These are phyloP conservation scores for Spodoptera exigua DNA, from an alignment of 2,888 invertebrate genomes.

Conservation along the genomic window DNA sequence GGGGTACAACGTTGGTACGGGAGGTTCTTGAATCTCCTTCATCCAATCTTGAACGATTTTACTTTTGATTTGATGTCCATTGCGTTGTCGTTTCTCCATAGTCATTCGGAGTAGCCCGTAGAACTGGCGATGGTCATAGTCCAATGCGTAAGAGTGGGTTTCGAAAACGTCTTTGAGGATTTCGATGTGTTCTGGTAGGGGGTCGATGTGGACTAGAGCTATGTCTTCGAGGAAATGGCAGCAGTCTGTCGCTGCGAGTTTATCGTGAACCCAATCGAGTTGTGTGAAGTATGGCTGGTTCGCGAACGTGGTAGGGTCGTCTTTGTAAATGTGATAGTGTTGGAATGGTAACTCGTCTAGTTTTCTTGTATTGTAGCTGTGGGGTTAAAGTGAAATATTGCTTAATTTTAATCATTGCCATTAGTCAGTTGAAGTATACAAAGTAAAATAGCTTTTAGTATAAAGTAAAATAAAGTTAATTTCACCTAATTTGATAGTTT, in stretches of 20 bases:
- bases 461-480: too few relatives aligned
- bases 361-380: conserved; percentile 94
- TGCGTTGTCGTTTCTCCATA: conserved; percentile 78
- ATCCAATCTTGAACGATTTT: conserved; percentile 83
- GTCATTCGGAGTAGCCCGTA: conserved; percentile 90
- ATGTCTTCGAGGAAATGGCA: conserved; percentile 94
- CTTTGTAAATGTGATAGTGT: conserved; percentile 89
- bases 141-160: conserved; percentile 92
- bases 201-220: conserved; percentile 86
- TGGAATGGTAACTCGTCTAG: conserved; percentile 95
- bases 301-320: conserved; percentile 89
- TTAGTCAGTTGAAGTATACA: neutral
- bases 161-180: conserved; percentile 92
- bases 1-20: conserved; percentile 90
- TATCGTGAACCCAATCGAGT: conserved; percentile 94
- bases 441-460: too few relatives aligned
- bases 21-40: conserved; percentile 85
- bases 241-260: conserved; percentile 93
- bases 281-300: conserved; percentile 92
- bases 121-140: conserved; percentile 95
- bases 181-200: conserved; percentile 86
- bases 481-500: too few relatives aligned
- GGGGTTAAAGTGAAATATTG: conserved; percentile 38
- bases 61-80: conserved; percentile 74
- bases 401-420: too few relatives aligned